A percentile compares a stretch with the other conserved stretches of the same genome.
Conservation (phyloP, 2,113 vertebrate species). For the Callocephalon fimbriatum region DNA sequence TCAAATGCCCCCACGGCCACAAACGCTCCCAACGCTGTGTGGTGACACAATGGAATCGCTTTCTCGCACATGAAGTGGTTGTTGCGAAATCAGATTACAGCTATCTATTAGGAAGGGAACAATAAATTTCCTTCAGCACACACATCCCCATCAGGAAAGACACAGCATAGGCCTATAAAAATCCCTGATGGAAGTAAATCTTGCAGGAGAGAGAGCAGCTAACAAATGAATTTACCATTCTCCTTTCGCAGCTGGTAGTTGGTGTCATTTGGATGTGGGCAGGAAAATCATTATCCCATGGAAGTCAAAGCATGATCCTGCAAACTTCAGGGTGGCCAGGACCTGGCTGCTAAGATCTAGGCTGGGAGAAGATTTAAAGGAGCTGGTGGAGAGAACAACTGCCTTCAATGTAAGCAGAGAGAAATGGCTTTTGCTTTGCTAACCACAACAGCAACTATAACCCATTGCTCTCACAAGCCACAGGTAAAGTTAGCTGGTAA, state of each 20-base stretch:
- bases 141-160: not conserved
- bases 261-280: not conserved
- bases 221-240: slow-evolving; percentile 13
- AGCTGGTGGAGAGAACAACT: not conserved
- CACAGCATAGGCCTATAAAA: not conserved
- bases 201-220: not conserved
- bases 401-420: not conserved
- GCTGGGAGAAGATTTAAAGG: not conserved
- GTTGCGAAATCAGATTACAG: slow-evolving; percentile 42
- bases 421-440: not conserved
- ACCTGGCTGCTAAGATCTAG: not conserved
- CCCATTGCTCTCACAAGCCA: rapidly evolving
- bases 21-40: not conserved
- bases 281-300: not conserved
- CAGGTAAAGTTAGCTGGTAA: not conserved
- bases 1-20: slow-evolving; percentile 23
- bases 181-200: slow-evolving; percentile 11
- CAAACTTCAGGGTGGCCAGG: not conserved
- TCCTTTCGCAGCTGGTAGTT: not conserved
- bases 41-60: slow-evolving; percentile 4
- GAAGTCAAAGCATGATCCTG: not conserved
- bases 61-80: not conserved
- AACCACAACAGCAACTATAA: not conserved
- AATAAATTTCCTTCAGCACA: slow-evolving; percentile 36
- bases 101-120: slow-evolving; percentile 39